phyloP scores from a whole-genome alignment of 1,140 invertebrate species.

The Drosophila quadrilineata region DNA sequence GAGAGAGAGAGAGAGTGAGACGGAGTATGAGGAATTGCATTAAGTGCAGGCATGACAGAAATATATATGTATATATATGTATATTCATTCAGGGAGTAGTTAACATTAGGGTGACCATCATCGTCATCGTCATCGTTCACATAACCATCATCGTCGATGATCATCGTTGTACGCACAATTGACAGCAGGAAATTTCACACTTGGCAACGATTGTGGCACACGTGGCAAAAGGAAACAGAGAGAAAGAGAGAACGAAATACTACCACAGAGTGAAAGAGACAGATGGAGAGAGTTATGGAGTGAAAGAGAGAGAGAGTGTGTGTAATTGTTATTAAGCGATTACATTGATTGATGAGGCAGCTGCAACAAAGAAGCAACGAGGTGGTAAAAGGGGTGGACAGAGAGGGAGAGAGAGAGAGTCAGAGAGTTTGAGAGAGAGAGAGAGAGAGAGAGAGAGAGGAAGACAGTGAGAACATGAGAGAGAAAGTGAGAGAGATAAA shows the following conservation, averaged over 20 bases:
- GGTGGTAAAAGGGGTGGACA: too few species aligned
- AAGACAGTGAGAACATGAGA: not conserved
- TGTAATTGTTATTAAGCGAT: constrained; percentile 54
- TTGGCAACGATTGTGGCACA: constrained; percentile 22
- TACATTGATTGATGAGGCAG: constrained; percentile 62
- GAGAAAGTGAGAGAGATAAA: not conserved
- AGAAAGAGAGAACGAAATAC: not conserved
- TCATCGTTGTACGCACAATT: constrained; percentile 59
- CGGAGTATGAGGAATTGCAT: too few species aligned
- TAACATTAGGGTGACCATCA: constrained; percentile 13
- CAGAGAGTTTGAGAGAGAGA: not conserved
- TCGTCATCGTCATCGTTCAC: too few species aligned
- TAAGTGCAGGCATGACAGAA: constrained; percentile 45
- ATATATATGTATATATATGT: too few species aligned
- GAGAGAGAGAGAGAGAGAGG: not conserved
- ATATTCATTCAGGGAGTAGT: too few species aligned
- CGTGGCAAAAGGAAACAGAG: constrained; percentile 21
- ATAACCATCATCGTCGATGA: too few species aligned
- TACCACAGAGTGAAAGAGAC: too few species aligned
- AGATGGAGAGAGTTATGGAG: not conserved
- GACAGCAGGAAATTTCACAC: constrained; percentile 65
- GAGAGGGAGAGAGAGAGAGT: not conserved
- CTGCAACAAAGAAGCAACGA: not conserved
- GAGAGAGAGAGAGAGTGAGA: too few species aligned
- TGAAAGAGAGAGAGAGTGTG: not conserved